Evolutionary conservation across 2,797 vertebrate species (phyloP).

Genomic region (Schizopygopsis pylzovi): DNA sequence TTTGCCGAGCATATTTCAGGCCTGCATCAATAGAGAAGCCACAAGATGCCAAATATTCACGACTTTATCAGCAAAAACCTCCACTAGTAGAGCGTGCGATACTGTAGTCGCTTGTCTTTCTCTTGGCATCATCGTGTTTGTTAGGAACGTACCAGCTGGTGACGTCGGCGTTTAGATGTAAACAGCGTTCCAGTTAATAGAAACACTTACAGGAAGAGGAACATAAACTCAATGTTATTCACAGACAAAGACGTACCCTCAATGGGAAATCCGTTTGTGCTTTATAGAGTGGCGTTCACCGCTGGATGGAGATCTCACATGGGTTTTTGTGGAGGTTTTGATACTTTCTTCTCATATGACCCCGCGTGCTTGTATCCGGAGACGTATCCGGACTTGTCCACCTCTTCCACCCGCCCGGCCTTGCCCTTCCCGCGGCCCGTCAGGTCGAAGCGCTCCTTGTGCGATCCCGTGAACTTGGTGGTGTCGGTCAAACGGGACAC

Average conservation of each 20-base stretch:
- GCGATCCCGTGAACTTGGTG: constrained; percentile 93
- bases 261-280: constrained; percentile 77
- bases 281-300: constrained; percentile 60
- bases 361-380: constrained; percentile 94
- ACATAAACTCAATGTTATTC: constrained; percentile 68
- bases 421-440: constrained; percentile 92
- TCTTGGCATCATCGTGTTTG: constrained; percentile 69
- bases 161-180: constrained; percentile 79
- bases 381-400: constrained; percentile 93
- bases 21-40: constrained; percentile 6
- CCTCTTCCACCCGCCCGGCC: constrained; percentile 91
- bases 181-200: constrained; percentile 83
- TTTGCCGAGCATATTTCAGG: constrained; percentile 8
- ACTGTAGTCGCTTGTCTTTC: constrained; percentile 57
- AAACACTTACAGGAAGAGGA: constrained; percentile 69
- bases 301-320: constrained; percentile 66
- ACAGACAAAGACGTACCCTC: constrained; percentile 51
- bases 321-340: constrained; percentile 73
- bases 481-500: constrained; percentile 92
- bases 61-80: background rate
- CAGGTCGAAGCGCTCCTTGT: constrained; percentile 94
- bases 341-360: constrained; percentile 92
- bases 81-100: constrained; percentile 2
- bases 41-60: background rate
- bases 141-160: constrained; percentile 82